Percentiles rank a stretch among this genome's conserved stretches.
These are phyloP conservation scores for Agrochola lychnidis DNA, from an alignment of 2,888 invertebrate species.

Conservation along the genomic window DNA sequence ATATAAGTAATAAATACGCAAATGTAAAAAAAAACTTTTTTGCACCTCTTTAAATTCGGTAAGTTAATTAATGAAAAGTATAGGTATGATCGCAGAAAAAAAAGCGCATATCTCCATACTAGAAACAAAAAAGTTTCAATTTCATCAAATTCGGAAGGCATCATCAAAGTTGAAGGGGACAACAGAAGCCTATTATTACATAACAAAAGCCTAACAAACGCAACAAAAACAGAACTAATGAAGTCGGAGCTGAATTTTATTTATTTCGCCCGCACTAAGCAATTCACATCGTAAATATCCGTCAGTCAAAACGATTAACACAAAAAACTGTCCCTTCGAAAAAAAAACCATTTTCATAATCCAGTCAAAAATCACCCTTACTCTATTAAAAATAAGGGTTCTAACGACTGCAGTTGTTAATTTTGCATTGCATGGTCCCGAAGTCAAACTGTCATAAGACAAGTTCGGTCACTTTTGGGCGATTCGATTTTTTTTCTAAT, in stretches of 20 bases:
- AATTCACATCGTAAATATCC: conserved; percentile 89
- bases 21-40: not conserved
- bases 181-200: conserved; percentile 79
- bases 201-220: conserved; percentile 77
- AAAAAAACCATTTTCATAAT: conserved; percentile 58
- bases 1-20: too few relatives aligned
- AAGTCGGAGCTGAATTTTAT: conserved; percentile 86
- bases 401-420: conserved; percentile 38
- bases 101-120: not conserved
- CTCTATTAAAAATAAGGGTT: conserved; percentile 4
- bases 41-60: not conserved
- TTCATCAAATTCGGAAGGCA: conserved; percentile 80
- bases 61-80: too few relatives aligned
- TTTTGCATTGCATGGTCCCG: conserved; percentile 56
- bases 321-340: conserved; percentile 78
- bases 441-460: conserved; percentile 81
- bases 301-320: conserved; percentile 87
- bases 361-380: conserved; percentile 64
- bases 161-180: conserved; percentile 76
- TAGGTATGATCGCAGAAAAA: not conserved
- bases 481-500: conserved; percentile 82
- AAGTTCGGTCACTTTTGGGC: conserved; percentile 85
- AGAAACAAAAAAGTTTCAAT: conserved; percentile 54
- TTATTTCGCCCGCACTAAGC: conserved; percentile 84
- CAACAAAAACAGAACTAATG: conserved; percentile 86